A percentile compares a stretch with the other conserved stretches of the same genome.
Conservation (phyloP, 2,888 invertebrate species). For the Cistogaster globosa region DNA sequence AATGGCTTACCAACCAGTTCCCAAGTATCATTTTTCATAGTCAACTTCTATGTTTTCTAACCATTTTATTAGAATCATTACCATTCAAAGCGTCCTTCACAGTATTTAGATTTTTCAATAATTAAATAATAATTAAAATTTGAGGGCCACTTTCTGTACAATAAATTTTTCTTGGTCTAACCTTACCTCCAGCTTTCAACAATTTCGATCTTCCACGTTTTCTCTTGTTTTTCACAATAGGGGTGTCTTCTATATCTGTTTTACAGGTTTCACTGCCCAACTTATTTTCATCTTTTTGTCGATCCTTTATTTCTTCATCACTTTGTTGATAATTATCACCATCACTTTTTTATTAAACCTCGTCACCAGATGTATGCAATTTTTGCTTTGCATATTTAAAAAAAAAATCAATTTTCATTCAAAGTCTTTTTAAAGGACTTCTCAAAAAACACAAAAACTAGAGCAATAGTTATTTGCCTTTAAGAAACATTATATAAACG, state of each 20-base stretch:
- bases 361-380: no score
- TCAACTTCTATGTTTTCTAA: no score
- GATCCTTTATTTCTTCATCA: not conserved
- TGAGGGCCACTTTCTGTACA: constrained; percentile 23
- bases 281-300: not conserved
- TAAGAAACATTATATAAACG: not conserved
- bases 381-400: no score
- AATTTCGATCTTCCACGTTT: constrained; percentile 9
- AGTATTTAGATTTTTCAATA: constrained; percentile 22
- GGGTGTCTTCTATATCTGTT: not conserved
- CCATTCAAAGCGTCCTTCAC: not conserved
- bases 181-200: constrained; percentile 16
- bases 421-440: not conserved
- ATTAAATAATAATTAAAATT: constrained; percentile 42
- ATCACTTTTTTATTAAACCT: not conserved
- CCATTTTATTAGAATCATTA: not conserved
- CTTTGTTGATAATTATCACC: not conserved
- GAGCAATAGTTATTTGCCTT: not conserved
- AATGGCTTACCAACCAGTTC: no score
- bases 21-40: no score
- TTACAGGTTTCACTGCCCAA: not conserved
- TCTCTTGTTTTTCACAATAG: constrained; percentile 26
- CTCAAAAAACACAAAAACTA: not conserved
- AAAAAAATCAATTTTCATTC: no score
- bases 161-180: constrained; percentile 54